Percentiles rank a stretch among this genome's conserved stretches.
These are phyloP conservation scores for Tipula lateralis DNA, from an alignment of 2,888 invertebrate species.

Conservation along the genomic window DNA sequence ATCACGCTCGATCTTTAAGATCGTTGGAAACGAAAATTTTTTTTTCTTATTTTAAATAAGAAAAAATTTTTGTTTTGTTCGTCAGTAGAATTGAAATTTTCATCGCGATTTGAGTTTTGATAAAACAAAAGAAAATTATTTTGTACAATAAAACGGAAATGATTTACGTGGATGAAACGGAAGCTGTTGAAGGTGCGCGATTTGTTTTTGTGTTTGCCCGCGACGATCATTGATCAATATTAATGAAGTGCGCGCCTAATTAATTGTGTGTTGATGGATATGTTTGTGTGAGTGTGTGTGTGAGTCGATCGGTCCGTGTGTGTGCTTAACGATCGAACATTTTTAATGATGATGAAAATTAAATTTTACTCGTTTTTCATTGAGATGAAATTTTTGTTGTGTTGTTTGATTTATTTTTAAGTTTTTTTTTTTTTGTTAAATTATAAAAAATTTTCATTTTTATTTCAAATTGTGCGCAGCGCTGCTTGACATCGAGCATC, in stretches of 20 bases:
- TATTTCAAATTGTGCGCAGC: neutral
- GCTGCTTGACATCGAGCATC: neutral
- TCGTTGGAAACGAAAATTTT: neutral
- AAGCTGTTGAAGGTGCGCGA: neutral
- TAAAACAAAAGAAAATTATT: neutral
- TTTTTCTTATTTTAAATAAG: neutral
- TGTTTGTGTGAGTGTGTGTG: too few relatives aligned
- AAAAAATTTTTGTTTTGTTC: neutral
- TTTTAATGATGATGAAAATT: neutral
- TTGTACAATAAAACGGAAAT: neutral
- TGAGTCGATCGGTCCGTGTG: too few relatives aligned
- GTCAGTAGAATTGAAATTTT: neutral
- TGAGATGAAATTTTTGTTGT: neutral
- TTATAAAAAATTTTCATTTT: neutral
- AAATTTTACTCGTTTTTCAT: neutral
- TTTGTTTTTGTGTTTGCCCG: neutral
- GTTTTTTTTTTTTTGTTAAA: neutral
- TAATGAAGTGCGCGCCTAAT: neutral
- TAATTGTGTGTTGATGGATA: neutral
- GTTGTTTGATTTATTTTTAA: neutral
- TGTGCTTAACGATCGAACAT: neutral
- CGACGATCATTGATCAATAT: neutral
- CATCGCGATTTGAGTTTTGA: neutral
- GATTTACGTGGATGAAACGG: conserved; percentile 11
- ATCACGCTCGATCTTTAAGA: neutral